Base-by-base conservation (phyloP, 2,113 vertebrate genomes). In the Chloroceryle aenea region DNA sequence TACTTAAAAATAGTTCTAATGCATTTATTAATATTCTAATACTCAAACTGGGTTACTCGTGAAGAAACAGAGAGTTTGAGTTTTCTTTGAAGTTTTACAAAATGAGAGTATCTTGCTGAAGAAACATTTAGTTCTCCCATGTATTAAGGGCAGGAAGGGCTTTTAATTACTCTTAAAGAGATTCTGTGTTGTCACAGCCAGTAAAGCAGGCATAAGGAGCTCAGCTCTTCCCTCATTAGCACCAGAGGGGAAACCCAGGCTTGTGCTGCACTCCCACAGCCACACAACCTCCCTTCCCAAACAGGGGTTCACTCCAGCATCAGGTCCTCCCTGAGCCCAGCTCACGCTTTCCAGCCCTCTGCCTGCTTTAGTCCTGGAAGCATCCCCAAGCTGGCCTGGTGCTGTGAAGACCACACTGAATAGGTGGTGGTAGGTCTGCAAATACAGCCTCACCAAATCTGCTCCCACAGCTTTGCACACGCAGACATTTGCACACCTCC, bases 1-100 rank as follows among this genome's bases (percentile, higher is more conserved):
- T 96, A 97, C 91, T 95, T 95, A 94, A 96, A 97, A 96, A 96
- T 92, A 95, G 77, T 88, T 87, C 92, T 94, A 93, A 96, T 95
- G 83, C 93, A 95, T 94, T 96, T 97, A 96, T 96, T 94, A 97
- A 96, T 97, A 90, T 84, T 81, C 77, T 82, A 90, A 66, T 89
- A 76, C 64, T 93, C 83, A 85, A 86, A 94, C 83, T 87, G 83
- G 88, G 85, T 96, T 97, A 93, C 90, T 96, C 30, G 9, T 91
- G 78, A 92, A 92, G 69, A 91, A 95, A 93, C 58, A 56, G 58
- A 32, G 88, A 95, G 45, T 82, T 62, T 40, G 74, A 90, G 64
- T 34, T 90, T 64, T 82, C 93, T 93, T 94, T 96, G 92, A 97
- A 94, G 94, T 93, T 93, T 68, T 80, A 61, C 58, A 72, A 90